phyloP scores from a whole-genome alignment of 2,113 vertebrate genomes.

The Scatophagus argus region DNA sequence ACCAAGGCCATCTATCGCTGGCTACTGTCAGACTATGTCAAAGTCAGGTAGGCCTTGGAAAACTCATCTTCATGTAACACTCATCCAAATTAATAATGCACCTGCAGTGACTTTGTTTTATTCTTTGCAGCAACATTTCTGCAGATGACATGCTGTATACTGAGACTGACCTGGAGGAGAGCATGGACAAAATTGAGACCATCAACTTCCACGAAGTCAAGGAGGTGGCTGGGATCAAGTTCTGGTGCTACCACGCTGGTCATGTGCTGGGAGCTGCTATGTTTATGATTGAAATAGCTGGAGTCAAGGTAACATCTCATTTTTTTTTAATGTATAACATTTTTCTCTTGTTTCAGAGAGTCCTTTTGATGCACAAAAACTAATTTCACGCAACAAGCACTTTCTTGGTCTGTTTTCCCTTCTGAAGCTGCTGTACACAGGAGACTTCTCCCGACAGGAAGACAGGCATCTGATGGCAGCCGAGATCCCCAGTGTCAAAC shows the following conservation, averaged over 20 bases:
- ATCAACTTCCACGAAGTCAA: conserved; percentile 99
- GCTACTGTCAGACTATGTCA: conserved; percentile 98
- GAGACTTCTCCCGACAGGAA: conserved; percentile 98
- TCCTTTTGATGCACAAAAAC: not conserved
- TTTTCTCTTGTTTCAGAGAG: not conserved
- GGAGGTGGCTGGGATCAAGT: conserved; percentile 98
- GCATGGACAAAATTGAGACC: conserved; percentile 99
- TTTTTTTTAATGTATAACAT: not conserved
- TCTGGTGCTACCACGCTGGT: conserved; percentile 98
- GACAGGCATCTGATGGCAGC: conserved; percentile 98
- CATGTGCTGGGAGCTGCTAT: conserved; percentile 97
- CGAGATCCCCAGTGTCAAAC: conserved; percentile 98
- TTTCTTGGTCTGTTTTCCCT: not conserved
- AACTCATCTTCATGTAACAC: no score
- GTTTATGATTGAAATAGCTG: conserved; percentile 99
- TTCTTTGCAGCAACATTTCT: conserved; percentile 91
- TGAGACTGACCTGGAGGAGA: conserved; percentile 97
- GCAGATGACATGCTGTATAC: conserved; percentile 99
- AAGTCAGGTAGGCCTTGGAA: conserved; percentile 90
- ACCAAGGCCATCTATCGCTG: conserved; percentile 99
- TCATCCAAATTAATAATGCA: not conserved
- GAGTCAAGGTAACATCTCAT: conserved; percentile 89
- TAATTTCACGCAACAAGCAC: not conserved
- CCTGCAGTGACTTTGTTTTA: not conserved
- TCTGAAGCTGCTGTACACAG: conserved; percentile 92